Evolutionary conservation across 2,797 vertebrate species (phyloP).

Genomic region (Myoxocephalus aenaeus): DNA sequence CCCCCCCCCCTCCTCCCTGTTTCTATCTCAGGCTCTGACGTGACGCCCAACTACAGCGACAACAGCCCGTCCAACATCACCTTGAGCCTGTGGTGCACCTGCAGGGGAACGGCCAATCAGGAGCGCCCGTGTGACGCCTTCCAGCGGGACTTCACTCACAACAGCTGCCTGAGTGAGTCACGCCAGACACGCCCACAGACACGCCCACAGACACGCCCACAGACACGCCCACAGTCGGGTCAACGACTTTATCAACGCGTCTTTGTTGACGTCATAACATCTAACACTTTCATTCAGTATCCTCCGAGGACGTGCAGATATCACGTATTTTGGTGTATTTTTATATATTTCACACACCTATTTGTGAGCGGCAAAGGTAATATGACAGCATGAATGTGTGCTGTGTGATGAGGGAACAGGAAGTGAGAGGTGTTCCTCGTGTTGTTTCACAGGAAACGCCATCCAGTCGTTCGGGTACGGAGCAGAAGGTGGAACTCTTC

Average conservation of each 20-base stretch:
- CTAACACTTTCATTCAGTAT: too few relatives aligned
- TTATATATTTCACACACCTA: too few relatives aligned
- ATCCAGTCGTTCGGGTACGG: slow-evolving; percentile 94
- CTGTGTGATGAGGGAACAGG: neutral
- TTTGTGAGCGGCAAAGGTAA: too few relatives aligned
- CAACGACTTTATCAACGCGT: too few relatives aligned
- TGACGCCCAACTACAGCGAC: slow-evolving; percentile 94
- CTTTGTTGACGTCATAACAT: too few relatives aligned
- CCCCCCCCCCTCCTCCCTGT: neutral
- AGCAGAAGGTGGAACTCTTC: slow-evolving; percentile 82
- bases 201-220: too few relatives aligned
- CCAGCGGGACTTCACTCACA: slow-evolving; percentile 92
- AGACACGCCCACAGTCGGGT: too few relatives aligned
- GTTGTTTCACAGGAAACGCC: slow-evolving; percentile 85
- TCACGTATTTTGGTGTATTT: too few relatives aligned
- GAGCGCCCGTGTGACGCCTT: slow-evolving; percentile 92
- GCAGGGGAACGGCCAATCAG: slow-evolving; percentile 88
- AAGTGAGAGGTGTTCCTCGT: neutral
- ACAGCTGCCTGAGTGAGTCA: slow-evolving; percentile 92
- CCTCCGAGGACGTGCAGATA: too few relatives aligned
- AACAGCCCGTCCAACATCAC: slow-evolving; percentile 88
- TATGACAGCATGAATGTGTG: neutral
- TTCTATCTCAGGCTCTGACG: slow-evolving; percentile 86
- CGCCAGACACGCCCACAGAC: too few relatives aligned
- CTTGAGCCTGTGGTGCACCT: slow-evolving; percentile 92